Evolutionary conservation across 2,113 vertebrate genomes (phyloP), one percentile per base, ranked within the genome.

Genomic region (Epinephelus fuscoguttatus): DNA sequence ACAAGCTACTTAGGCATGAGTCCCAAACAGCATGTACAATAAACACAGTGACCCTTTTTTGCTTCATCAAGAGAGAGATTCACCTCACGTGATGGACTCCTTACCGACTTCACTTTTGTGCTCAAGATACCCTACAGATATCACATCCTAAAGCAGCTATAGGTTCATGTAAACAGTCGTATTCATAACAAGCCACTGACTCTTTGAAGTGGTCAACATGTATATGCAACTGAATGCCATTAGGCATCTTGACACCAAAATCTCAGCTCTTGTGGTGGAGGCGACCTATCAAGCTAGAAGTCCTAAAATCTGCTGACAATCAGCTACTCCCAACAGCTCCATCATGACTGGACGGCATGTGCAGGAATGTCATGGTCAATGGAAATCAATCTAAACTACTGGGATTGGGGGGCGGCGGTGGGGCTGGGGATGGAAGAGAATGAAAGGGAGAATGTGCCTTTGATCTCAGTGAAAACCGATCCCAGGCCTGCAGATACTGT

Each of bases 391-490:
- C 95, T 91, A 94, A 95, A 95, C 94, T 92, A 93, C 92, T 90
- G 91, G 90, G 93, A 92, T 89, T 60, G 86, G 85, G 42, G 83
- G 79, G 84, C 18, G 70, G 88, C 67, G 66, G 81, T 64, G 87
- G 85, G 79, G 90, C 81, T 85, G 86, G 86, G 80, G 91, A 91
- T 93, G 93, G 94, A 93, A 93, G 92, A 93, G 92, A 91, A 91
- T 92, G 92, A 93, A 93, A 93, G 93, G 81, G 83, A 90, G 90
- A 91, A 88, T 88, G 89, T 85, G 91, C 91, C 95, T 96, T 95
- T 96, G 95, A 96, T 96, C 92, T 95, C 8, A 11, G 86, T 94
- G 94, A 95, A 95, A 96, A 95, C 92, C 76, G 94, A 95, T 95
- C 94, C 91, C 92, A 94, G 93, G 93, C 94, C 94, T 93, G 93